Base-by-base conservation (phyloP, 2,797 vertebrate species). In the Pseudotriccus pelzelni region DNA sequence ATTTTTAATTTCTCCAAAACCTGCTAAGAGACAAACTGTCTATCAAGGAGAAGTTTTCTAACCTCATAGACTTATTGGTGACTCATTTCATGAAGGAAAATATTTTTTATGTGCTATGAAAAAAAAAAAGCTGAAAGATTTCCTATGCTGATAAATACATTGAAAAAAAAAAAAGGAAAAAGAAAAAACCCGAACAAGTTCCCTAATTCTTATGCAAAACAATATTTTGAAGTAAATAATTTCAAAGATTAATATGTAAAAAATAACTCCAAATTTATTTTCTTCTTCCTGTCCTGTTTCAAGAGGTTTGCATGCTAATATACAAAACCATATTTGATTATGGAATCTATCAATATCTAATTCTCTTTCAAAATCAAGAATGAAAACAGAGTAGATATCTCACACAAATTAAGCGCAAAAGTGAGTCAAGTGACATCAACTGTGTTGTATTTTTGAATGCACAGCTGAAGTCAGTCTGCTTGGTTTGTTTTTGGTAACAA, bases 181-280 rank as follows among this genome's bases (percentile, higher is more conserved):
- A 3, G 18, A 9, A 2, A 15, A 8, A 73, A n/a, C n/a, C n/a
- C n/a, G n/a, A 19, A 7, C 4, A 37, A 47, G 15, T 3, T 23
- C 5, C 8, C 67, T 43, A 27, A 53, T 53, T 83, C 7, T 32
- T 52, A 22, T 14, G 1, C 5, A 36, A 44, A 86, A 32, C 2
- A 75, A 4, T 49, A 23, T 13, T 18, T 55, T 50, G 7, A 59
- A 59, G 8, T 39, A 83, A 89, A 63, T 19, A 46, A 59, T 73
- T 86, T 50, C 9, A 80, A 55, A 73, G 16, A 25, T 30, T 47
- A 69, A 47, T 37, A 30, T 10, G 8, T 8, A 73, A 39, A 39
- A 76, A 84, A 18, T 30, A 64, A 50, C 1, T 6, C 4, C 27
- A 70, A 20, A 56, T 23, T 63, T 14, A 52, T 78, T 89, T 88